A percentile compares a stretch with the other conserved stretches of the same genome.
phyloP scores from a whole-genome alignment of 1,140 invertebrate species.

The Drosophila pallidifrons region DNA sequence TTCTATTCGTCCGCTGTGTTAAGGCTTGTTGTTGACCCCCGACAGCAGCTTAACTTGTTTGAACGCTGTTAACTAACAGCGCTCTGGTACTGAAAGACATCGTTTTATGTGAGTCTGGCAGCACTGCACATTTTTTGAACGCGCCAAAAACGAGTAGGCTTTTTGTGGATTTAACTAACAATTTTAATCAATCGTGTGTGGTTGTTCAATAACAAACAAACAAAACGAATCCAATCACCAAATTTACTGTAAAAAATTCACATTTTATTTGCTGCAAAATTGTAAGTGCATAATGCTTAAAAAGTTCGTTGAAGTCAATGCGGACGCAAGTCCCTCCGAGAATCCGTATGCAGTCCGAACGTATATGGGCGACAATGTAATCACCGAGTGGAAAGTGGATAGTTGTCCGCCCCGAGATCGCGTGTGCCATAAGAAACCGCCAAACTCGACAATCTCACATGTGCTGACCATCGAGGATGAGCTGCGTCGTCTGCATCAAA shows the following conservation, averaged over 20 bases:
- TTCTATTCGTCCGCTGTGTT: too few species aligned
- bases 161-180: constrained; percentile 1
- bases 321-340: constrained; percentile 67
- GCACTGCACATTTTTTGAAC: neutral
- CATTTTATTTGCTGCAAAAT: constrained; percentile 44
- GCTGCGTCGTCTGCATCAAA: constrained; percentile 67
- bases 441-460: constrained; percentile 68
- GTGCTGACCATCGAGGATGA: constrained; percentile 80
- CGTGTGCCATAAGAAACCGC: constrained; percentile 59
- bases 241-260: constrained; percentile 52
- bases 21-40: too few species aligned
- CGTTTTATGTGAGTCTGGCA: constrained; percentile 18
- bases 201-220: constrained; percentile 25
- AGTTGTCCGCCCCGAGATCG: constrained; percentile 59
- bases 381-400: constrained; percentile 65
- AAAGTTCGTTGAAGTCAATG: constrained; percentile 78
- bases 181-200: constrained; percentile 15
- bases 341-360: constrained; percentile 82
- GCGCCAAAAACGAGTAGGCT: constrained; percentile 44
- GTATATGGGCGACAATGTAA: constrained; percentile 64
- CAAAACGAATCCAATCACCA: constrained; percentile 24
- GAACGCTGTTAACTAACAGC: constrained; percentile 31
- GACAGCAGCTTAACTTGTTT: neutral
- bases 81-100: neutral
- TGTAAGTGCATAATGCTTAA: constrained; percentile 69